Conservation (phyloP, 2,888 invertebrate genomes). For the Drosophila prolongata region DNA sequence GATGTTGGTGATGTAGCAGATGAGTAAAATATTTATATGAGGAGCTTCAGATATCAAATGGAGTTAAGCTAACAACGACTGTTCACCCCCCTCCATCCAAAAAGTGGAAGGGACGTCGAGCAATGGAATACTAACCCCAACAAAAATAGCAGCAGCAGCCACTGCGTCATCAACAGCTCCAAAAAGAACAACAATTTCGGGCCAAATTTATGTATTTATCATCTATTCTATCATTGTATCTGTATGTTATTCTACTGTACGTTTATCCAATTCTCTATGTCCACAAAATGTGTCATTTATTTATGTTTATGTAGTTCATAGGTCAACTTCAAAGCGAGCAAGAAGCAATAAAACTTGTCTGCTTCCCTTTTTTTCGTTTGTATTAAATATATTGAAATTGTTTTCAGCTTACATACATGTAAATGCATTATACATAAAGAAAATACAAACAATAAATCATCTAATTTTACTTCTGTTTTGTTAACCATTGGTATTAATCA, state of each 20-base stretch:
- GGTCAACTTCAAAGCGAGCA: conserved; percentile 41
- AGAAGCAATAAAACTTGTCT: conserved; percentile 16
- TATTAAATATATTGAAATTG: conserved; percentile 50
- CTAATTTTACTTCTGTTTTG: conserved; percentile 64
- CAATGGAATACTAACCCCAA: conserved; percentile 53
- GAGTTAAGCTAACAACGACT: conserved; percentile 64
- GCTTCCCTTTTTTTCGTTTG: conserved; percentile 35
- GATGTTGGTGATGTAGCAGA: conserved; percentile 59
- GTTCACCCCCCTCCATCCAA: conserved; percentile 86
- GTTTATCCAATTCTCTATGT: conserved; percentile 73
- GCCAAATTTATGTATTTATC: conserved; percentile 72
- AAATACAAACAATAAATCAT: conserved; percentile 36
- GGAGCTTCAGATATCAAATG: conserved; percentile 49
- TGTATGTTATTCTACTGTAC: conserved; percentile 53
- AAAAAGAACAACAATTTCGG: conserved; percentile 38
- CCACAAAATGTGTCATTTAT: conserved; percentile 76
- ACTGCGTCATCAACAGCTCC: conserved; percentile 40
- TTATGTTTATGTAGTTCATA: conserved; percentile 73
- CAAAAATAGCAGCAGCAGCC: conserved; percentile 25
- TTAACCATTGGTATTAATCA: conserved; percentile 75
- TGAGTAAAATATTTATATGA: conserved; percentile 37
- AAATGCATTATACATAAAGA: conserved; percentile 46
- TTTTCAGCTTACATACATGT: conserved; percentile 41
- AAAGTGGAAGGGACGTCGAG: conserved; percentile 89
- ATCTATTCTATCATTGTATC: conserved; percentile 47